Percentiles rank a stretch among this genome's conserved stretches.
These are phyloP conservation scores for Zelostemma sp. DNA, from an alignment of 1,140 invertebrate species.

Conservation along the genomic window DNA sequence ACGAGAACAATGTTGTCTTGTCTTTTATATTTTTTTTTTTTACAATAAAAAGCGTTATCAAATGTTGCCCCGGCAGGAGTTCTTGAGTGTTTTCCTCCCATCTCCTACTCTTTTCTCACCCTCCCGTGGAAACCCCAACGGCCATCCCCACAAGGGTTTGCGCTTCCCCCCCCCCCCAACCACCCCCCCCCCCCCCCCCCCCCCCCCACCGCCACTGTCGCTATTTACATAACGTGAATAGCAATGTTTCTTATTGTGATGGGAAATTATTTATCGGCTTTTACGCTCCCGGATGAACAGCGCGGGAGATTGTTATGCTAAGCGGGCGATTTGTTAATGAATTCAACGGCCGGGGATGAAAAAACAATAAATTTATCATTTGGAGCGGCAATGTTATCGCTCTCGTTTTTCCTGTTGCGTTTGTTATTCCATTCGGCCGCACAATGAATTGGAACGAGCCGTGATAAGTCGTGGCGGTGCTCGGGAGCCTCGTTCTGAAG, in stretches of 20 bases:
- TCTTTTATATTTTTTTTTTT: too few relatives aligned
- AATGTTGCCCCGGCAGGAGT: too few relatives aligned
- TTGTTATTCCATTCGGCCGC: background rate
- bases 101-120: too few relatives aligned
- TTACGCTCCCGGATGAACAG: background rate
- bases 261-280: constrained; percentile 1
- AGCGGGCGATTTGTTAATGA: background rate
- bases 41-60: too few relatives aligned
- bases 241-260: constrained; percentile 4
- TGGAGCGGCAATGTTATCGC: background rate
- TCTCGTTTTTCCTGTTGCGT: too few relatives aligned
- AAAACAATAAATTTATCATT: too few relatives aligned
- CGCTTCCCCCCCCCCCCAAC: background rate
- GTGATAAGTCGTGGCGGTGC: background rate
- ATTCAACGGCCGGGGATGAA: background rate
- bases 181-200: too few relatives aligned
- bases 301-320: background rate
- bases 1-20: too few relatives aligned
- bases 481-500: background rate
- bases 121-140: too few relatives aligned
- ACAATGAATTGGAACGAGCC: background rate
- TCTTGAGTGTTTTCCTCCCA: too few relatives aligned
- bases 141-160: background rate
- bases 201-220: too few relatives aligned
- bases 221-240: constrained; percentile 12